A percentile compares a stretch with the other conserved stretches of the same genome.
Evolutionary conservation across 2,888 invertebrate genomes (phyloP).

Genomic region (Pandemis cinnamomeana): DNA sequence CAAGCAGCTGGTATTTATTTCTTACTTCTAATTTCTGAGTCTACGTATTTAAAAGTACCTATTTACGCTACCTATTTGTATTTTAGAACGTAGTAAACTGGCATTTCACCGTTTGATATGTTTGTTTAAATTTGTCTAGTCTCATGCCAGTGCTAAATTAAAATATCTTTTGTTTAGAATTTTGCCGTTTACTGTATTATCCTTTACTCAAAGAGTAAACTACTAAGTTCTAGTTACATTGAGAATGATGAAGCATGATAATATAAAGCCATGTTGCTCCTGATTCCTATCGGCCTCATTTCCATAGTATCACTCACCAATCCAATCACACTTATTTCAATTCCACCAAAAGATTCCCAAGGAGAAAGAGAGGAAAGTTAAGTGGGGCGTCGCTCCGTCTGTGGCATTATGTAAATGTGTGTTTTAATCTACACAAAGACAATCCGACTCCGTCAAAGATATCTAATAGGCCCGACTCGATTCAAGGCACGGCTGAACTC

Average conservation of each 20-base stretch:
- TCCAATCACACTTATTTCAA: constrained; percentile 43
- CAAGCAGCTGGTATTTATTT: constrained; percentile 34
- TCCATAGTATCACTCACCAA: constrained; percentile 20
- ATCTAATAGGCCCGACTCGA: constrained; percentile 63
- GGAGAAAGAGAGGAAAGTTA: constrained; percentile 52
- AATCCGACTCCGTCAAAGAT: constrained; percentile 50
- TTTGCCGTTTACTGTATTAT: not conserved
- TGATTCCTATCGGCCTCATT: constrained; percentile 6
- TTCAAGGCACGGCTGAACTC: constrained; percentile 75
- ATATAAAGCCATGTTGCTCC: not conserved
- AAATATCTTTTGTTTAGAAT: not conserved
- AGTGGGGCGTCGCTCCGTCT: constrained; percentile 69
- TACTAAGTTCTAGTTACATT: not conserved
- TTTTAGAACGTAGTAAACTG: constrained; percentile 32
- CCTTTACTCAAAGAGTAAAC: not conserved
- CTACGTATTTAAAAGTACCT: constrained; percentile 17
- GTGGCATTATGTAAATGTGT: constrained; percentile 67
- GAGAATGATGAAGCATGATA: not conserved
- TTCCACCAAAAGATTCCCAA: constrained; percentile 47
- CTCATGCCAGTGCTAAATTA: not conserved
- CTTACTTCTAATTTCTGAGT: constrained; percentile 30
- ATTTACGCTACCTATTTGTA: constrained; percentile 26
- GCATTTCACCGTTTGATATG: not conserved
- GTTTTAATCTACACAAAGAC: constrained; percentile 66
- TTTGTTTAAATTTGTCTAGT: constrained; percentile 26